Evolutionary conservation across 2,888 invertebrate species (phyloP).

Genomic region (Galerucella nymphaeae): DNA sequence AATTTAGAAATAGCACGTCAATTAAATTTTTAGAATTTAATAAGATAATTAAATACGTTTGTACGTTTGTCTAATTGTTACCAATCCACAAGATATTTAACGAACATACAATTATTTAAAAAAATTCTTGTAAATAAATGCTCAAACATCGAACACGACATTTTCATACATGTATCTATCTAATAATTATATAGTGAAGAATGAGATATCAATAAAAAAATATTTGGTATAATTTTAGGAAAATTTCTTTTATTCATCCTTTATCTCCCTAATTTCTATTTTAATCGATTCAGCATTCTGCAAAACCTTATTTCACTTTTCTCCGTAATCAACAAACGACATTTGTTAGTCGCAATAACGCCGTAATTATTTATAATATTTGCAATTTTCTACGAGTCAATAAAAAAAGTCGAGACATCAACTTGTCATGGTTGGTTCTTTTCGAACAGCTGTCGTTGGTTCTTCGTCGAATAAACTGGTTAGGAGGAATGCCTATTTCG

Average conservation of each 20-base stretch:
- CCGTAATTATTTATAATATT: slow-evolving; percentile 41
- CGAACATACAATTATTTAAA: background rate
- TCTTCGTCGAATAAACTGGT: slow-evolving; percentile 51
- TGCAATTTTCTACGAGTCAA: slow-evolving; percentile 41
- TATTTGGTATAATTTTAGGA: background rate
- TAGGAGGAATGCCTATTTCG: slow-evolving; percentile 49
- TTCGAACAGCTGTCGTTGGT: slow-evolving; percentile 50
- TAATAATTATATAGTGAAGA: too few species aligned
- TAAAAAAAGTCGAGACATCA: slow-evolving; percentile 44
- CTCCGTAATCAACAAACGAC: slow-evolving; percentile 20
- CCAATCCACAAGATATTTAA: background rate
- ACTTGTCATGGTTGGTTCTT: slow-evolving; percentile 38
- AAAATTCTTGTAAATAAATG: background rate
- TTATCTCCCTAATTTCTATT: slow-evolving; percentile 20
- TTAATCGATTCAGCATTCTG: slow-evolving; percentile 17
- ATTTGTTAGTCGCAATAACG: slow-evolving; percentile 33
- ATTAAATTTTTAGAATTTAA: slow-evolving; percentile 42
- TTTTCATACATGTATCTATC: background rate
- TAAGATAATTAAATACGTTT: slow-evolving; percentile 18
- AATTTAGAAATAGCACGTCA: slow-evolving; percentile 34
- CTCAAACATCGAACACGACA: background rate
- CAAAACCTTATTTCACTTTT: slow-evolving; percentile 19
- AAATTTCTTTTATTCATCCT: background rate
- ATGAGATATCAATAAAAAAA: too few species aligned
- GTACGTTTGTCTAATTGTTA: background rate